A percentile compares a stretch with the other conserved stretches of the same genome.
phyloP scores from a whole-genome alignment of 2,888 invertebrate genomes.

The Cephus spinipes region DNA sequence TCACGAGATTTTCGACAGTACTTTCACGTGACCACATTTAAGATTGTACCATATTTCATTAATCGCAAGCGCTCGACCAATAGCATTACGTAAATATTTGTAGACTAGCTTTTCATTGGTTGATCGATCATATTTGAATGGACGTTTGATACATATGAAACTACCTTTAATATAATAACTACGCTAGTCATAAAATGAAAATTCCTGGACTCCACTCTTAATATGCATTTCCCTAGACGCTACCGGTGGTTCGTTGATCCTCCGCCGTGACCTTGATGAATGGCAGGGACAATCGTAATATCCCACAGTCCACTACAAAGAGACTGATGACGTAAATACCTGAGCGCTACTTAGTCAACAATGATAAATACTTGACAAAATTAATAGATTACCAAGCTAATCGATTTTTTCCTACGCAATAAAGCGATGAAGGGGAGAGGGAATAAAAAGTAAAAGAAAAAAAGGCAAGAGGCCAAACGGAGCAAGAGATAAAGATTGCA shows the following conservation, averaged over 20 bases:
- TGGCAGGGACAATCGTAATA: neutral
- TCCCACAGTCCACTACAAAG: neutral
- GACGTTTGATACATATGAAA: neutral
- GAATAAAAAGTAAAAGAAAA: neutral
- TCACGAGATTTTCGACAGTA: neutral
- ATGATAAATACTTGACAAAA: neutral
- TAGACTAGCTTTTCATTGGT: neutral
- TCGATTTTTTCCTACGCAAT: neutral
- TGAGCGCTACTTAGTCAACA: neutral
- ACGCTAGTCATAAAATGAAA: neutral
- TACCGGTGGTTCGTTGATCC: slow-evolving; percentile 2
- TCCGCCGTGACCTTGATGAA: slow-evolving; percentile 1
- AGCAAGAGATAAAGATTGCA: neutral
- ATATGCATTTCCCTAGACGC: neutral
- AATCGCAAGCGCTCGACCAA: neutral
- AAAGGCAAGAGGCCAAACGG: neutral
- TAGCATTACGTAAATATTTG: neutral
- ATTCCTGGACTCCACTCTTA: neutral
- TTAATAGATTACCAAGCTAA: neutral
- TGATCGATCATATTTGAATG: neutral
- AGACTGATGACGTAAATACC: neutral
- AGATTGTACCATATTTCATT: neutral
- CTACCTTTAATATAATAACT: neutral
- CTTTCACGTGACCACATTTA: neutral
- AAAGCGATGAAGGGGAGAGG: neutral